Base-by-base conservation (phyloP, 2,113 vertebrate genomes). In the Uria lomvia region DNA sequence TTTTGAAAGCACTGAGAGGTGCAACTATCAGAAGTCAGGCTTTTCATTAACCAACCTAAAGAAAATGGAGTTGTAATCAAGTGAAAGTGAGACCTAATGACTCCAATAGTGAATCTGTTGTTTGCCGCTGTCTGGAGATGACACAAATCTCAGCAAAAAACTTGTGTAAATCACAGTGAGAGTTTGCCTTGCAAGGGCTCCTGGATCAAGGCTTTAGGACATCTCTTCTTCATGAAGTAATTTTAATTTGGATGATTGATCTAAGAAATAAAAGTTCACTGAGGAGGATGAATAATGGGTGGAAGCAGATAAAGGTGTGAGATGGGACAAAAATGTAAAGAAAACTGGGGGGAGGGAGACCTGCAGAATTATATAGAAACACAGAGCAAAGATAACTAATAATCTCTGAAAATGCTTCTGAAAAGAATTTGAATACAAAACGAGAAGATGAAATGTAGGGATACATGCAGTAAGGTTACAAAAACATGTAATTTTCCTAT, bases 401-500 rank as follows among this genome's bases (percentile, higher is more conserved):
- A 58, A 90, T 50, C 20, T 85, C 45, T 81, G 34, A 93, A 55
- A 82, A 63, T 0, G 0, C 15, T 70, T 12, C 15, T 92, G 67
- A 63, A 80, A 86, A 56, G 3, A 32, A 88, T 62, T 79, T 82
- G 27, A 79, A 66, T 70, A 42, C 27, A 78, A 74, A 85, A 95
- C 67, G 9, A 21, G 36, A 86, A 78, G 22, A 88, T 7, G 5
- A 94, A 92, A 80, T 70, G 32, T 18, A 73, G 30, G 42, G 59
- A 84, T 83, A 74, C 50, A 16, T 66, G 42, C 13, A 76, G 58
- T 73, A 86, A 90, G 24, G 42, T 86, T 92, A 91, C 67, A 88
- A 86, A 92, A 96, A 2, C 74, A 82, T 70, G 20, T 68, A 50
- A 92, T 95, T 88, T 92, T 88, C 70, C 15, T 76, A 62, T 90